Conservation (phyloP, 2,888 invertebrate genomes). For the Luffia ferchaultella region DNA sequence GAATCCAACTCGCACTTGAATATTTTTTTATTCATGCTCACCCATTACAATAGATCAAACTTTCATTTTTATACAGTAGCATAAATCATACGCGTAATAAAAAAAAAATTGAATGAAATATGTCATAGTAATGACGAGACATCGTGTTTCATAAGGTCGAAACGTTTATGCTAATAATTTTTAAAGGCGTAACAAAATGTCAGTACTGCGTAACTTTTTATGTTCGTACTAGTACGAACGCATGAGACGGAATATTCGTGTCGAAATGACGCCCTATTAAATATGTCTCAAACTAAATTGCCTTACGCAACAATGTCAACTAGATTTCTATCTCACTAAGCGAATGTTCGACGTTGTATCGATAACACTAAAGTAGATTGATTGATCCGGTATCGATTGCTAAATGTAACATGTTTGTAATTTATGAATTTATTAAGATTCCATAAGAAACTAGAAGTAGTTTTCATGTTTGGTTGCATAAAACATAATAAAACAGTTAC, state of each 20-base stretch:
- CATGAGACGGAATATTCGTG: constrained; percentile 26
- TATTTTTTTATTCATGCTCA: no score
- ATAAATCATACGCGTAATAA: no score
- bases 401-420: constrained; percentile 21
- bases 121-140: no score
- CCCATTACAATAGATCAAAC: no score
- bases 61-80: no score
- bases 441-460: no score
- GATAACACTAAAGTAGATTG: constrained; percentile 14
- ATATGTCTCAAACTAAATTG: constrained; percentile 26
- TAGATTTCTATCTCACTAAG: neutral
- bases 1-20: no score
- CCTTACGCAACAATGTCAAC: constrained; percentile 24
- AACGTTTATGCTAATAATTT: constrained; percentile 43
- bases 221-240: constrained; percentile 22
- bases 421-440: no score
- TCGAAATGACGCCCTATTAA: constrained; percentile 34
- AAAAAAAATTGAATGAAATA: no score
- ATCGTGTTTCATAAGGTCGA: constrained; percentile 15
- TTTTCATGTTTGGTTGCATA: no score
- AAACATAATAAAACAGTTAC: no score
- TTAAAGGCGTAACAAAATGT: constrained; percentile 35
- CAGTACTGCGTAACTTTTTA: constrained; percentile 29
- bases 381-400: constrained; percentile 18
- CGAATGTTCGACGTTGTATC: constrained; percentile 1